phyloP scores from a whole-genome alignment of 2,797 vertebrate genomes.

The Micromesistius poutassou region DNA sequence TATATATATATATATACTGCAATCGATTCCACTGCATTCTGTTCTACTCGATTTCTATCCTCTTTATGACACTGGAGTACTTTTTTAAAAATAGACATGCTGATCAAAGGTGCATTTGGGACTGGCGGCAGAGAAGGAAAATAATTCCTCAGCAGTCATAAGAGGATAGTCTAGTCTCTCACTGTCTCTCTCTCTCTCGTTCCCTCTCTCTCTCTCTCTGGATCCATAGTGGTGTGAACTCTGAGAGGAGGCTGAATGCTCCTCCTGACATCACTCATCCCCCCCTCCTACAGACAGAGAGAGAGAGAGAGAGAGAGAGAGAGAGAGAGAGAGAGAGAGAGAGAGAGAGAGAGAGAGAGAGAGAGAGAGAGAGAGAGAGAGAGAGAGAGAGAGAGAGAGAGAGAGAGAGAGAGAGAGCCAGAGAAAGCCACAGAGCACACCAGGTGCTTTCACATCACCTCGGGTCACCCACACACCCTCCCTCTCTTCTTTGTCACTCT shows the following conservation, averaged over 20 bases:
- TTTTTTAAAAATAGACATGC: slow-evolving; percentile 64
- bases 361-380: slow-evolving; percentile 6
- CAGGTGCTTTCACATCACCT: slow-evolving; percentile 64
- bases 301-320: too few relatives aligned
- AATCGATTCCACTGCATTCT: slow-evolving; percentile 41
- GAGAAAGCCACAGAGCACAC: neutral
- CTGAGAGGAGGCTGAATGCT: slow-evolving; percentile 50
- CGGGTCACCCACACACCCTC: slow-evolving; percentile 47
- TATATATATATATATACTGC: slow-evolving; percentile 2
- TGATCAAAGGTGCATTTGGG: slow-evolving; percentile 75
- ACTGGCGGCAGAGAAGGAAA: slow-evolving; percentile 51
- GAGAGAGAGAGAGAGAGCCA: too few relatives aligned
- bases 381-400: slow-evolving; percentile 33
- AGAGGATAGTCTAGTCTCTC: slow-evolving; percentile 48
- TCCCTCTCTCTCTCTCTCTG: too few relatives aligned
- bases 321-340: too few relatives aligned
- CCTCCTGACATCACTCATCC: slow-evolving; percentile 5
- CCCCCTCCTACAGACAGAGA: slow-evolving; percentile 44
- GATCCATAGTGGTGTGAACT: too few relatives aligned
- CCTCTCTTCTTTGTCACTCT: neutral
- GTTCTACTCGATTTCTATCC: slow-evolving; percentile 55
- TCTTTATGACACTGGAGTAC: slow-evolving; percentile 61
- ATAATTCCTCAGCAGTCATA: slow-evolving; percentile 56
- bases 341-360: too few relatives aligned
- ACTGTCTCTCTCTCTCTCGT: neutral